Percentiles rank a stretch among this genome's conserved stretches.
phyloP scores from a whole-genome alignment of 37 sponge, comb jelly and placozoan genomes.

The Beroe forskalii region DNA sequence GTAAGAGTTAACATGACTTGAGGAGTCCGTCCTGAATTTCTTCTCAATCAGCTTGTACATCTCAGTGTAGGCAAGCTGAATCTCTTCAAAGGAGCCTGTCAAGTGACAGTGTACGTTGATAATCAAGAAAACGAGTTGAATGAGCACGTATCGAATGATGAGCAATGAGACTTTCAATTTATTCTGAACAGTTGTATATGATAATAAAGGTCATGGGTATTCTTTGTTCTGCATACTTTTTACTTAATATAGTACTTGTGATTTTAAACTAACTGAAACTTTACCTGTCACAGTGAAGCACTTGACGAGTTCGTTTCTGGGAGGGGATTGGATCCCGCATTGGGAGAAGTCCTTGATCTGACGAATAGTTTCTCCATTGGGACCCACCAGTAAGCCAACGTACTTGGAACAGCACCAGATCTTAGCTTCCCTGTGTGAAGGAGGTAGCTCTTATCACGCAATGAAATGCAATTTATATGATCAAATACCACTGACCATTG shows the following conservation, averaged over 20 bases:
- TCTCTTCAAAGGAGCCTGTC: slow-evolving; percentile 19
- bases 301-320: not conserved
- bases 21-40: not conserved
- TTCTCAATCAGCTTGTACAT: slow-evolving; percentile 7
- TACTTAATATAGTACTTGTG: too few relatives aligned
- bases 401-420: slow-evolving; percentile 40
- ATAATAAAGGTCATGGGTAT: too few relatives aligned
- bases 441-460: not conserved
- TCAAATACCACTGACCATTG: too few relatives aligned
- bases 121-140: too few relatives aligned
- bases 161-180: not conserved
- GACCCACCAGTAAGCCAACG: slow-evolving; percentile 17
- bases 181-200: too few relatives aligned
- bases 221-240: too few relatives aligned
- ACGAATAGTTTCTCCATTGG: slow-evolving; percentile 15
- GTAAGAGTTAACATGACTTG: not conserved
- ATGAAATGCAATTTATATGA: too few relatives aligned
- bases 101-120: too few relatives aligned
- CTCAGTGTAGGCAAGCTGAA: not conserved
- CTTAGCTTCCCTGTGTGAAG: not conserved
- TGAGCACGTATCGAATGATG: too few relatives aligned
- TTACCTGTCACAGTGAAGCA: slow-evolving; percentile 29
- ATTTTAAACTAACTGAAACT: too few relatives aligned
- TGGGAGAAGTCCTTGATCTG: slow-evolving; percentile 4
- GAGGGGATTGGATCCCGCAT: slow-evolving; percentile 15